Evolutionary conservation across 2,888 invertebrate species (phyloP).

Genomic region (Elegia similella): DNA sequence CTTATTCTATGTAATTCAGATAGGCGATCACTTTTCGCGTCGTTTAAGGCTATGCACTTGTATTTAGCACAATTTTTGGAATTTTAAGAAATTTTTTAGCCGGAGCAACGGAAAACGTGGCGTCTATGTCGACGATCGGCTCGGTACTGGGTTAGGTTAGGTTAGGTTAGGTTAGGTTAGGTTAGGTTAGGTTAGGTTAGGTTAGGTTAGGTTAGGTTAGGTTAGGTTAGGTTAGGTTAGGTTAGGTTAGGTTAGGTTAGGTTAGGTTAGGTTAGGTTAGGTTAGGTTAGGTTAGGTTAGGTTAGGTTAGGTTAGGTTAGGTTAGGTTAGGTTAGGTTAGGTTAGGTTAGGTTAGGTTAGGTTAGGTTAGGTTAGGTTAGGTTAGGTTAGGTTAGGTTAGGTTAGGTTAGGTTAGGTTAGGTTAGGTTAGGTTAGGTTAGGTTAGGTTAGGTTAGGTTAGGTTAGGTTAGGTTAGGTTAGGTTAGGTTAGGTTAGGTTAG

Average conservation of each 20-base stretch:
- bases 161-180: slow-evolving; percentile 17
- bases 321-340: slow-evolving; percentile 11
- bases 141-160: slow-evolving; percentile 28
- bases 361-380: slow-evolving; percentile 11
- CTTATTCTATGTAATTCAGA: no score
- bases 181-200: slow-evolving; percentile 15
- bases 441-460: slow-evolving; percentile 11
- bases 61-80: no score
- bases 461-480: neutral
- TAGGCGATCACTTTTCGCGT: no score
- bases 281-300: slow-evolving; percentile 11
- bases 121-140: slow-evolving; percentile 21
- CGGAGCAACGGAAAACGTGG: no score
- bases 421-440: slow-evolving; percentile 11
- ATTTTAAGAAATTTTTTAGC: no score
- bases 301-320: slow-evolving; percentile 11
- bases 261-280: slow-evolving; percentile 11
- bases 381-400: slow-evolving; percentile 11
- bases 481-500: slow-evolving; percentile 3
- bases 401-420: slow-evolving; percentile 11
- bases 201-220: slow-evolving; percentile 15
- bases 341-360: slow-evolving; percentile 11
- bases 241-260: slow-evolving; percentile 11
- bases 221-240: slow-evolving; percentile 13
- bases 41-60: no score